Evolutionary conservation across 2,888 invertebrate species (phyloP).

Genomic region (Caenorhabditis auriculariae): DNA sequence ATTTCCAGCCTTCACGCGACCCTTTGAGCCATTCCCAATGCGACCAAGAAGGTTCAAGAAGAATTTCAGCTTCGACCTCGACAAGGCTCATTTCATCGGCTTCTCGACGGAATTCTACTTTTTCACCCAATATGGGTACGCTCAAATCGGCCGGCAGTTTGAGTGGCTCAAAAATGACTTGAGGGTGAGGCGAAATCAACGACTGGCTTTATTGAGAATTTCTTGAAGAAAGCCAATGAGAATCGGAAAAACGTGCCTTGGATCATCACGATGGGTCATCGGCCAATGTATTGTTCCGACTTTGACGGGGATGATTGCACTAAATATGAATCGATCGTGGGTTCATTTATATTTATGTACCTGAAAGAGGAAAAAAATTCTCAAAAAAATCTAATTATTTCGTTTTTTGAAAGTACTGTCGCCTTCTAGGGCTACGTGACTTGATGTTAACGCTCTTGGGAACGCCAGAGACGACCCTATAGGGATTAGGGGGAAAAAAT

Average conservation of each 20-base stretch:
- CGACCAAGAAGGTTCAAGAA: background rate
- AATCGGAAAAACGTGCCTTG: constrained; percentile 71
- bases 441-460: too few relatives aligned
- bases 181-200: constrained; percentile 25
- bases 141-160: constrained; percentile 68
- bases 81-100: constrained; percentile 85
- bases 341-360: background rate
- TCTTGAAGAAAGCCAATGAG: constrained; percentile 44
- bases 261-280: constrained; percentile 81
- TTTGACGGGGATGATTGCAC: constrained; percentile 78
- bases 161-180: constrained; percentile 58
- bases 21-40: too few relatives aligned
- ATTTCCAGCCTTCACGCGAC: background rate
- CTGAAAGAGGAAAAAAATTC: background rate
- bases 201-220: background rate
- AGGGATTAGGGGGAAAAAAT: too few relatives aligned
- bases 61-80: constrained; percentile 77
- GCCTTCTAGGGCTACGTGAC: too few relatives aligned
- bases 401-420: too few relatives aligned
- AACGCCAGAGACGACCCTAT: too few relatives aligned
- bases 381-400: too few relatives aligned
- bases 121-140: constrained; percentile 81
- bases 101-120: constrained; percentile 94
- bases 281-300: constrained; percentile 90
- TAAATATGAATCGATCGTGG: constrained; percentile 58